A percentile compares a stretch with the other conserved stretches of the same genome.
Conservation (phyloP, 1,140 invertebrate species). For the Pseudomyrmex pallidus region DNA sequence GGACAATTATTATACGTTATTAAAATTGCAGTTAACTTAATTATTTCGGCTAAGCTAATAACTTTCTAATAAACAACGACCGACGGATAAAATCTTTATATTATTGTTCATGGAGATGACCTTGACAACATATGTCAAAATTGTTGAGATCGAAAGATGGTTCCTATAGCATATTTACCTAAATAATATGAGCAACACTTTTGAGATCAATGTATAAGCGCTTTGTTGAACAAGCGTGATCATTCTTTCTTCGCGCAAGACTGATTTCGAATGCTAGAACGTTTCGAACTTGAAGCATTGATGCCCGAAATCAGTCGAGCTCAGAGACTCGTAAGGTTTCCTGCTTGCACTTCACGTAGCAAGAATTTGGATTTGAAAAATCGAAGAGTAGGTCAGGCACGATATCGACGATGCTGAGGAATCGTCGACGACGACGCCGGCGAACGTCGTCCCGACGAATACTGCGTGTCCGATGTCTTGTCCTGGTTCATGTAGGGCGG, state of each 20-base stretch:
- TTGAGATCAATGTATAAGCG: too few relatives aligned
- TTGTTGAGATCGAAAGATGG: too few relatives aligned
- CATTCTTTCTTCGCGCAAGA: background rate
- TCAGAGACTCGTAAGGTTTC: background rate
- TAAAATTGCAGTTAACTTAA: too few relatives aligned
- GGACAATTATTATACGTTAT: too few relatives aligned
- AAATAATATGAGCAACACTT: background rate
- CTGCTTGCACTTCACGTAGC: background rate
- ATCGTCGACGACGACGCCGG: slow-evolving; percentile 4
- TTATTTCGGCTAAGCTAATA: too few relatives aligned
- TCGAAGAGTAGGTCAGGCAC: slow-evolving; percentile 19
- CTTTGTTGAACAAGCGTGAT: background rate
- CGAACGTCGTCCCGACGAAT: slow-evolving; percentile 5
- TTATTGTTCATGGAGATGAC: too few relatives aligned
- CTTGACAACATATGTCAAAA: too few relatives aligned
- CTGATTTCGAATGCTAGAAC: background rate
- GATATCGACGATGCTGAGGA: slow-evolving; percentile 26
- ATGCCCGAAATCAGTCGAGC: background rate
- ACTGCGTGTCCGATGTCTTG: slow-evolving; percentile 74
- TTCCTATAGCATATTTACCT: too few relatives aligned
- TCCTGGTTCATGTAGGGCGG: slow-evolving; percentile 77
- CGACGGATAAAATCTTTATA: too few relatives aligned
- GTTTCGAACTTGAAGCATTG: slow-evolving; percentile 1
- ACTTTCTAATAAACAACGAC: too few relatives aligned
- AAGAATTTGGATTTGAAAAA: slow-evolving; percentile 10